Percentiles rank a stretch among this genome's conserved stretches.
Conservation (phyloP, 2,888 invertebrate species). For the Ischnus inquisitorius region DNA sequence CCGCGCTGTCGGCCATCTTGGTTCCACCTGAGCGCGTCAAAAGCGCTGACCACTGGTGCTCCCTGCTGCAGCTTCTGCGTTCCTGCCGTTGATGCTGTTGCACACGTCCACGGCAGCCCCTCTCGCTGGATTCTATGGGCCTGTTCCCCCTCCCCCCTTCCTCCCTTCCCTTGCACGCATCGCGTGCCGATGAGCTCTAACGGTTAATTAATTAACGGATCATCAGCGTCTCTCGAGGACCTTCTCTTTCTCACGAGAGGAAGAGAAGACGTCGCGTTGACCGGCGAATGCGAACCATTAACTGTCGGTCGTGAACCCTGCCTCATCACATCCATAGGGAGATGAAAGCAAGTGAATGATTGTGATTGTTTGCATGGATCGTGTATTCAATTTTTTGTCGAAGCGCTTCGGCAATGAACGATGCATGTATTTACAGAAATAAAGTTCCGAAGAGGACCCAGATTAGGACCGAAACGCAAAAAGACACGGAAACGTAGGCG, state of each 20-base stretch:
- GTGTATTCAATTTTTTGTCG: too few species aligned
- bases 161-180: constrained; percentile 75
- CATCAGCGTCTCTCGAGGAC: constrained; percentile 35
- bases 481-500: too few species aligned
- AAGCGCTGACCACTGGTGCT: constrained; percentile 70
- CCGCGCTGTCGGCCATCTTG: constrained; percentile 84
- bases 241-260: constrained; percentile 20
- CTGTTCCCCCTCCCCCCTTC: too few species aligned
- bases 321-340: too few species aligned
- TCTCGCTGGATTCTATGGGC: constrained; percentile 28
- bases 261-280: background rate
- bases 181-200: constrained; percentile 82
- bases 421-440: too few species aligned
- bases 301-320: background rate
- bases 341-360: too few species aligned
- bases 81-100: constrained; percentile 27
- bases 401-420: too few species aligned
- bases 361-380: too few species aligned
- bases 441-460: too few species aligned
- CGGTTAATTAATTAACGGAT: constrained; percentile 83
- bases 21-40: constrained; percentile 78
- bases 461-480: too few species aligned
- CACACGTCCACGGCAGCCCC: constrained; percentile 46
- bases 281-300: background rate
- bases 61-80: constrained; percentile 55